Evolutionary conservation across 2,888 invertebrate species (phyloP), one percentile per base, ranked within the genome.

Genomic region (Coleophora deauratella): DNA sequence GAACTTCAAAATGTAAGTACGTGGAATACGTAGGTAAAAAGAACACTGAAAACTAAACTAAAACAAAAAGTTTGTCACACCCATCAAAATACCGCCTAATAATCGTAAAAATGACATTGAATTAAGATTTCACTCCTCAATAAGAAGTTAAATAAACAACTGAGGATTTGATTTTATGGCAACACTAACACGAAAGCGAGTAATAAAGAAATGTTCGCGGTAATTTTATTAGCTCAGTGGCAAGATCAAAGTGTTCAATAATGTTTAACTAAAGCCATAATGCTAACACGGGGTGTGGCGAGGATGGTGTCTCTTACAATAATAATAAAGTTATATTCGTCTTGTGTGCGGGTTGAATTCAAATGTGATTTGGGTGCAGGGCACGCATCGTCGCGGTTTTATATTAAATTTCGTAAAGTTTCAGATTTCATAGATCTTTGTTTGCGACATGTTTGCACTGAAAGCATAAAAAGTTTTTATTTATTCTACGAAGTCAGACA

Each of bases 321-420:
- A 66, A 69, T 66, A 71, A 66, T 78, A 75, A 75, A 77, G 67
- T 55, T 72, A 64, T 72, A 77, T 75, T 73, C 66, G 73, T 66
- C 63, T 66, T 55, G 59, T 54, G 63, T 72, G 67, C 66, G 67
- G 54, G 52, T 49, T 53, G 73, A 75, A 78, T 79, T 72, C 67
- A 61, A 75, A 66, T 51, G 55, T 49, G 54, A 54, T 66, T 66
- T 62, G 44, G 51, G 45, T 47, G 44, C 45, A 46, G 38, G 54
- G 47, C 50, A 49, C 46, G 54, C 49, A 37, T 38, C 43, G 21
- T 21, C 21, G 45, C 42, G 36, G 32, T 48, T 41, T 65, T 67
- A 68, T 66, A 66, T 67, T 65, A 67, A 69, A 72, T 63, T 59
- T 56, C 52, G 55, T 3, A 21, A 21, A 51, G 42, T 34, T 38